phyloP scores from a whole-genome alignment of 2,888 invertebrate species.

The Hirtodrosophila duncani region DNA sequence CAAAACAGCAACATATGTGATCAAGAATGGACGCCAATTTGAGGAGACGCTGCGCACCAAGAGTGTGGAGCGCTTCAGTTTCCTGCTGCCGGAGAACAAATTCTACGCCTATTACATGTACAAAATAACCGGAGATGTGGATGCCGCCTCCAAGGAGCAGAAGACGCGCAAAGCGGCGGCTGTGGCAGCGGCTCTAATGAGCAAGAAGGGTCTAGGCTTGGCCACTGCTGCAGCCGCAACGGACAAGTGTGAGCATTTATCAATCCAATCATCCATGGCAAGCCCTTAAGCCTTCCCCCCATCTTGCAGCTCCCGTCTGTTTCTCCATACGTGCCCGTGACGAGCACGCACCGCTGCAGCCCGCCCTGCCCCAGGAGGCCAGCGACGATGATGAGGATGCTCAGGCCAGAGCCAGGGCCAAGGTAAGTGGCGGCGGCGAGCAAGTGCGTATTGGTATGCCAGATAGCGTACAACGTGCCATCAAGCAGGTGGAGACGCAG shows the following conservation, averaged over 20 bases:
- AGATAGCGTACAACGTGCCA: conserved; percentile 76
- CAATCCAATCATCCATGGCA: no score
- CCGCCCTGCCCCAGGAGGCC: conserved; percentile 87
- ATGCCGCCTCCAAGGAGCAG: conserved; percentile 74
- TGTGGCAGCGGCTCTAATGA: conserved; percentile 70
- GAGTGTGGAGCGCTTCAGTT: conserved; percentile 91
- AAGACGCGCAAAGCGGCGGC: conserved; percentile 74
- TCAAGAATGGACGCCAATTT: conserved; percentile 95
- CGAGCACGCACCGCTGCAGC: conserved; percentile 83
- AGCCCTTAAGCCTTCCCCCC: no score
- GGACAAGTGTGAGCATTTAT: conserved; percentile 24
- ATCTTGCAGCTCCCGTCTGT: conserved; percentile 83
- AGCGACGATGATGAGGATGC: conserved; percentile 82
- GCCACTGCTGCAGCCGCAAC: conserved; percentile 25
- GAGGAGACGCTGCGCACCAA: conserved; percentile 91
- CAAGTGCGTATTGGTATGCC: conserved; percentile 56
- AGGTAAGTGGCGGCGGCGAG: no score
- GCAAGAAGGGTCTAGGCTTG: conserved; percentile 58
- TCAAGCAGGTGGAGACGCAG: conserved; percentile 76
- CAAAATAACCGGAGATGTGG: conserved; percentile 79
- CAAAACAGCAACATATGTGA: conserved; percentile 97
- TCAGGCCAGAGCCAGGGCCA: conserved; percentile 28
- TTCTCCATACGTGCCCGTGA: conserved; percentile 92
- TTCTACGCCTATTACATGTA: conserved; percentile 90
- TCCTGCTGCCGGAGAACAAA: conserved; percentile 87